phyloP scores from a whole-genome alignment of 1,140 invertebrate species.

The Diorhabda carinulata region DNA sequence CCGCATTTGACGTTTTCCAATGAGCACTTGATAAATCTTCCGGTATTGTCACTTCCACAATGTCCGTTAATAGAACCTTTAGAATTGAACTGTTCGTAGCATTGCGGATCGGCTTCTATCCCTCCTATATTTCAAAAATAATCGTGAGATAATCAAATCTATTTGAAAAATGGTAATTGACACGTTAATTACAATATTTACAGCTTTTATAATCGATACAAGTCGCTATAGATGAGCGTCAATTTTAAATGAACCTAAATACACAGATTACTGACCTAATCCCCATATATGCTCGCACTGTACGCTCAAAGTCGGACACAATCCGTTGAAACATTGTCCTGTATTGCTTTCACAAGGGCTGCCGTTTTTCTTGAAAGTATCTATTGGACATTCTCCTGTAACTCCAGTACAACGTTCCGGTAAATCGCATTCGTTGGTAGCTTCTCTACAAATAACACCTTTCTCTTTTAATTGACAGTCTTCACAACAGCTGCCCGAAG shows the following conservation, averaged over 20 bases:
- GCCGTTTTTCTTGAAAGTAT: slow-evolving; percentile 89
- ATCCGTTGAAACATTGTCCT: slow-evolving; percentile 89
- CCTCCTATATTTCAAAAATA: slow-evolving; percentile 51
- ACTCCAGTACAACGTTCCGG: slow-evolving; percentile 87
- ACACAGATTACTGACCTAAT: slow-evolving; percentile 44
- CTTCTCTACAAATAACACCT: slow-evolving; percentile 76
- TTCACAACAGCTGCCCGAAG: slow-evolving; percentile 86
- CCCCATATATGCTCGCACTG: slow-evolving; percentile 94
- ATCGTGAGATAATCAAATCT: too few species aligned
- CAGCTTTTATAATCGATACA: too few species aligned
- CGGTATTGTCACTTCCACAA: slow-evolving; percentile 77
- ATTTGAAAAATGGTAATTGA: too few species aligned
- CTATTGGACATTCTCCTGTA: slow-evolving; percentile 78
- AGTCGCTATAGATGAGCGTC: too few species aligned
- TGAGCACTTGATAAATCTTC: slow-evolving; percentile 82
- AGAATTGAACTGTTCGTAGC: slow-evolving; percentile 91
- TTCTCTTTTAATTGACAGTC: slow-evolving; percentile 64
- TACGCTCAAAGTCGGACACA: slow-evolving; percentile 79
- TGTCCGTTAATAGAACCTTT: slow-evolving; percentile 91
- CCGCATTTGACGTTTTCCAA: slow-evolving; percentile 83
- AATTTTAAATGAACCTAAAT: too few species aligned
- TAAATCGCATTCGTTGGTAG: slow-evolving; percentile 89
- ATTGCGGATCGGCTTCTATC: slow-evolving; percentile 72
- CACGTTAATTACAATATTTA: too few species aligned
- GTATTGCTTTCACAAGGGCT: slow-evolving; percentile 55